These are phyloP conservation scores for Thyatira batis DNA, from an alignment of 2,888 invertebrate genomes.

Conservation along the genomic window DNA sequence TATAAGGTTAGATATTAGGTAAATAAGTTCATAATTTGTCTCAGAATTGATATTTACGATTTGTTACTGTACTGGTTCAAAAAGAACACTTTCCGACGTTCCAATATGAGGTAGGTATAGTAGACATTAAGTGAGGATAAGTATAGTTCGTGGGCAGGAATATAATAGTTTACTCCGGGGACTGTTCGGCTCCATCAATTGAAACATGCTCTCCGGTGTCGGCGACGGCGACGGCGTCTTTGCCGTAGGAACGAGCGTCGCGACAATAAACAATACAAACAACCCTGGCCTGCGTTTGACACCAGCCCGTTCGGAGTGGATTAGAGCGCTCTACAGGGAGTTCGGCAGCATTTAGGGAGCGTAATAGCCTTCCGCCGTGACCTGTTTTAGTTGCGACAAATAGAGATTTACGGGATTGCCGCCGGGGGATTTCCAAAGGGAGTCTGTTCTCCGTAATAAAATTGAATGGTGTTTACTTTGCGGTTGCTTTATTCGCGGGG, in stretches of 20 bases:
- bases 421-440: conserved; percentile 64
- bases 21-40: background rate
- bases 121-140: conserved; percentile 57
- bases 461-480: conserved; percentile 73
- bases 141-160: conserved; percentile 55
- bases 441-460: conserved; percentile 69
- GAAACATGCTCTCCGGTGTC: conserved; percentile 64
- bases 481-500: conserved; percentile 54
- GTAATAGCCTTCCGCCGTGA: conserved; percentile 81
- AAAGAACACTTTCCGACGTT: conserved; percentile 14
- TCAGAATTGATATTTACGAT: too few species aligned
- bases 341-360: conserved; percentile 80
- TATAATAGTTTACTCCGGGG: conserved; percentile 58
- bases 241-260: conserved; percentile 70
- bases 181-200: conserved; percentile 66
- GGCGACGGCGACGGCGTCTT: conserved; percentile 64
- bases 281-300: conserved; percentile 80
- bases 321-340: conserved; percentile 78
- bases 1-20: background rate
- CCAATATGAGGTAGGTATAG: conserved; percentile 38
- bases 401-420: conserved; percentile 80
- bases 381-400: conserved; percentile 82
- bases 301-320: conserved; percentile 80
- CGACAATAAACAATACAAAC: conserved; percentile 83
- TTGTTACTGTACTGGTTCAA: too few species aligned